phyloP scores from a whole-genome alignment of 2,113 vertebrate genomes.

The Pantherophis guttatus region DNA sequence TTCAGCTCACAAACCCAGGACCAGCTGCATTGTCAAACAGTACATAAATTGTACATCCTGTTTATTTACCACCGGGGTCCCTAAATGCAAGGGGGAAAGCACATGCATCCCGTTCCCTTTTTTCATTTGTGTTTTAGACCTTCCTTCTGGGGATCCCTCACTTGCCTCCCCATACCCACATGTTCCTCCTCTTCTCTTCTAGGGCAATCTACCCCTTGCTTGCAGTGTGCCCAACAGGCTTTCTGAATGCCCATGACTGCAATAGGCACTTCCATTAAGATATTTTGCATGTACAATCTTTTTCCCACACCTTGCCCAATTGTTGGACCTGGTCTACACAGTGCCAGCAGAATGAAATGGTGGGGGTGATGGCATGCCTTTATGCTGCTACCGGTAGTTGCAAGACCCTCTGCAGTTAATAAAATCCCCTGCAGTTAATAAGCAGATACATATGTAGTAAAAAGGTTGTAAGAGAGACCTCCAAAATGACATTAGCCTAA shows the following conservation, averaged over 20 bases:
- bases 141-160: neutral
- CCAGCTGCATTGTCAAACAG: neutral
- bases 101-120: neutral
- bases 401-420: neutral
- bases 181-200: neutral
- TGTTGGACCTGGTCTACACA: neutral
- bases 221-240: neutral
- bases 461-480: neutral
- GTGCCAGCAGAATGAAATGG: neutral
- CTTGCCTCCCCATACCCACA: neutral
- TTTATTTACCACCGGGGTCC: neutral
- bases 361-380: neutral
- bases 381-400: neutral
- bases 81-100: neutral
- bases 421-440: neutral
- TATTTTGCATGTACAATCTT: neutral
- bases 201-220: neutral
- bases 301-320: neutral
- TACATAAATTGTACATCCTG: neutral
- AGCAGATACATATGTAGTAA: neutral
- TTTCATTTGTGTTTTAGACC: neutral
- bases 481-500: neutral
- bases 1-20: neutral
- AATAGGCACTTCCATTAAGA: neutral
- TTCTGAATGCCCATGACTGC: neutral